Conservation (phyloP, 2,797 vertebrate genomes). For the Taenioides sp. region DNA sequence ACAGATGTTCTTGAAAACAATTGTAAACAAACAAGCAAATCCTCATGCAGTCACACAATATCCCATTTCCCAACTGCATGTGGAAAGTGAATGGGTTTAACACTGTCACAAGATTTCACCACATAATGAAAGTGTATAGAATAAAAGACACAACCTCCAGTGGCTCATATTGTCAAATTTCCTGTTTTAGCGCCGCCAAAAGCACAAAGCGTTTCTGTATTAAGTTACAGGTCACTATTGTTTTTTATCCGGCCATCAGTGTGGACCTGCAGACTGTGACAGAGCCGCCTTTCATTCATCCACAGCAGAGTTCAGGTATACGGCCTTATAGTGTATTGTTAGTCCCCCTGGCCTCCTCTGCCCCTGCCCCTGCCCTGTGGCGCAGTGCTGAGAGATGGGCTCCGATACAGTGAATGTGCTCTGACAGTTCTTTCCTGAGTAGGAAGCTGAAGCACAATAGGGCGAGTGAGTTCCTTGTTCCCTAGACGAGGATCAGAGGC, state of each 20-base stretch:
- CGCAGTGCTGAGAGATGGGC: constrained; percentile 63
- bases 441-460: constrained; percentile 63
- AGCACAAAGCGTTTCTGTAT: not conserved
- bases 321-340: constrained; percentile 52
- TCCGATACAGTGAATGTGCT: constrained; percentile 64
- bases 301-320: constrained; percentile 50
- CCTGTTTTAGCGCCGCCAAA: not conserved
- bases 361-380: constrained; percentile 59
- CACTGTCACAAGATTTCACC: not conserved
- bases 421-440: constrained; percentile 70
- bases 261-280: constrained; percentile 36
- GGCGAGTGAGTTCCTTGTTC: constrained; percentile 55
- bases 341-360: constrained; percentile 53
- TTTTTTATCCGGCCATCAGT: constrained; percentile 27
- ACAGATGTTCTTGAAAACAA: no score
- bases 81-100: not conserved
- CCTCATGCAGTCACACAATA: no score
- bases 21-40: no score
- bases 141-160: constrained; percentile 3
- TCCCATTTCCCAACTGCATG: no score
- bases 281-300: constrained; percentile 40
- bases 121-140: not conserved
- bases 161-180: constrained; percentile 8
- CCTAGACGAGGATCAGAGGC: constrained; percentile 49
- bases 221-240: constrained; percentile 35